Evolutionary conservation across 2,113 vertebrate species (phyloP).

Genomic region (Calyptommatus sinebrachiatus): DNA sequence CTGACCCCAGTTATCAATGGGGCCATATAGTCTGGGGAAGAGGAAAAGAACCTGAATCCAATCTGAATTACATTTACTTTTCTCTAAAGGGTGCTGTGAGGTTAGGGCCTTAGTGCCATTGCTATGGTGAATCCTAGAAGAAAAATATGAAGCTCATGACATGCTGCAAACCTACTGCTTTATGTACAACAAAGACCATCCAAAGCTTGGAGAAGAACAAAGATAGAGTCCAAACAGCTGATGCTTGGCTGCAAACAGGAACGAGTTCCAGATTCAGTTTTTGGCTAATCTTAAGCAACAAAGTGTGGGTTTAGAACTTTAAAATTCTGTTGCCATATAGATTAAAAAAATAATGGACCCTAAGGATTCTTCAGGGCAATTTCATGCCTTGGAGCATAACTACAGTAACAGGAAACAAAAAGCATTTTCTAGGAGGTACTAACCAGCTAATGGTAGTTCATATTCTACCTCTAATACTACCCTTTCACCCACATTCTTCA

Average conservation of each 20-base stretch:
- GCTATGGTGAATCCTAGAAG: too few relatives aligned
- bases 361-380: background rate
- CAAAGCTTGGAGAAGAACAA: too few relatives aligned
- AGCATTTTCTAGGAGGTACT: constrained; percentile 33
- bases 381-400: constrained; percentile 3
- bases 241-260: fast-evolving
- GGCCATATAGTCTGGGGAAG: too few relatives aligned
- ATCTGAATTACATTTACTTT: too few relatives aligned
- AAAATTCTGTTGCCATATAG: background rate
- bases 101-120: too few relatives aligned
- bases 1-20: too few relatives aligned
- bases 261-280: background rate
- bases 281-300: background rate
- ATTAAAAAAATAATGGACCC: background rate
- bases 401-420: background rate
- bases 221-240: background rate
- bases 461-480: constrained; percentile 97
- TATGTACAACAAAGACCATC: background rate
- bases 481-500: constrained; percentile 94
- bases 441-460: constrained; percentile 90
- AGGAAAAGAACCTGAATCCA: too few relatives aligned
- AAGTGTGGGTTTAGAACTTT: background rate
- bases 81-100: too few relatives aligned
- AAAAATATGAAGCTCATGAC: too few relatives aligned
- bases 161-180: too few relatives aligned